Conservation (phyloP, 2,113 vertebrate genomes). For the Halichoerus grypus region DNA sequence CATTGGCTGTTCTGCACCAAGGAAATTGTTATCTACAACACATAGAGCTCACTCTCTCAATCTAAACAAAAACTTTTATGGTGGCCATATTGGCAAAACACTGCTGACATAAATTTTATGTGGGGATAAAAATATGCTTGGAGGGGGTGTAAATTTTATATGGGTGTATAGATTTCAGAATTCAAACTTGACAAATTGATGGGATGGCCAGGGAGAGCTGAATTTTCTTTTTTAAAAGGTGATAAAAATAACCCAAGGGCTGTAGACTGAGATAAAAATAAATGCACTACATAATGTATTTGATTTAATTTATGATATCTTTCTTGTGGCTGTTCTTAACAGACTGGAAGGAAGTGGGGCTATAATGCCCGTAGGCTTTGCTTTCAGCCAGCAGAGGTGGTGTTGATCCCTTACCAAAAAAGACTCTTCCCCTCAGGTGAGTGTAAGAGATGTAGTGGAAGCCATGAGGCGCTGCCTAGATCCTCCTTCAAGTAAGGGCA, state of each 20-base stretch:
- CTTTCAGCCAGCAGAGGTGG: not conserved
- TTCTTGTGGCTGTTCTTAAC: slow-evolving; percentile 75
- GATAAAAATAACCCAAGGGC: slow-evolving; percentile 85
- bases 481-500: not conserved
- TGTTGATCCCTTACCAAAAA: not conserved
- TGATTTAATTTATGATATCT: slow-evolving; percentile 87
- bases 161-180: slow-evolving; percentile 85
- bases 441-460: not conserved
- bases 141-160: slow-evolving; percentile 84
- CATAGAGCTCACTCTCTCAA: slow-evolving; percentile 49
- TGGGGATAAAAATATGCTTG: slow-evolving; percentile 86
- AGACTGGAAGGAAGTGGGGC: slow-evolving; percentile 37
- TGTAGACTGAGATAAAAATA: slow-evolving; percentile 86
- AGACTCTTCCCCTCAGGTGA: not conserved
- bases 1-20: slow-evolving; percentile 50
- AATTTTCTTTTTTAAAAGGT: slow-evolving; percentile 73
- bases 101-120: slow-evolving; percentile 85
- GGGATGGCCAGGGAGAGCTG: slow-evolving; percentile 73
- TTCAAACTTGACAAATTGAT: slow-evolving; percentile 85
- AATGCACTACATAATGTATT: slow-evolving; percentile 84
- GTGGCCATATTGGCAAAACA: slow-evolving; percentile 86
- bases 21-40: slow-evolving; percentile 48
- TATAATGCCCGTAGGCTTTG: not conserved
- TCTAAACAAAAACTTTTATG: slow-evolving; percentile 86
- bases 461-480: not conserved